Evolutionary conservation across 2,888 invertebrate species (phyloP), one percentile per base, ranked within the genome.

Genomic region (Lapara coniferarum): DNA sequence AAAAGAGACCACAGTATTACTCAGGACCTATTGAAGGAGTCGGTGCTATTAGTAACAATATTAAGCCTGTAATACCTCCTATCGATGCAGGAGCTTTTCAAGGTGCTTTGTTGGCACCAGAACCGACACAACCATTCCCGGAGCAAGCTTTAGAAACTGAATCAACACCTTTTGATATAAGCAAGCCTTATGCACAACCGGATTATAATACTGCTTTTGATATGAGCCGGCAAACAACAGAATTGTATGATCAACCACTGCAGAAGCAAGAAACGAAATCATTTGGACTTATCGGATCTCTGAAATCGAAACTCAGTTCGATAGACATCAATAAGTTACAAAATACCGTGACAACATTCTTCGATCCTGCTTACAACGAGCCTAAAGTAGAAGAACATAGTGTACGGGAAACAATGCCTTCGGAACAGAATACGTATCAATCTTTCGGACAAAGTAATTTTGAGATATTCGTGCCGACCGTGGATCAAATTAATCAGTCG

Each of bases 321-420:
- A 80, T 94, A 66, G 92, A 92, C 79, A 91, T 94, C 13, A 92
- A 92, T 80, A 94, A 91, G 77, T 87, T 94, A 57, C 93, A 93
- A 79, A 91, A 85, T 77, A 90, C 83, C 5, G 92, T 94, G 4
- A 92, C 93, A 0, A 92, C 91, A 0, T 94, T 94, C 75, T 94
- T 94, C 63, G 94, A 94, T 80, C 93, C 94, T 0, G 84, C 83
- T 68, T 93, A 88, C 70, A 92, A 91, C 78, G 82, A 84, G n/a
- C 72, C 73, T 14, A 86, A 85, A 77, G 76, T 78, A 10, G 83
- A 84, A 12, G 73, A 76, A 8, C 51, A 67, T 19, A 68, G 67
- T 66, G 58, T 71, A 52, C 77, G 79, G 53, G 79, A 81, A 69
- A 78, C 71, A 78, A 66, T 66, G 3, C 70, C 80, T 71, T 78